Evolutionary conservation across 2,797 vertebrate species (phyloP).

Genomic region (Schizothorax lantsangensis): DNA sequence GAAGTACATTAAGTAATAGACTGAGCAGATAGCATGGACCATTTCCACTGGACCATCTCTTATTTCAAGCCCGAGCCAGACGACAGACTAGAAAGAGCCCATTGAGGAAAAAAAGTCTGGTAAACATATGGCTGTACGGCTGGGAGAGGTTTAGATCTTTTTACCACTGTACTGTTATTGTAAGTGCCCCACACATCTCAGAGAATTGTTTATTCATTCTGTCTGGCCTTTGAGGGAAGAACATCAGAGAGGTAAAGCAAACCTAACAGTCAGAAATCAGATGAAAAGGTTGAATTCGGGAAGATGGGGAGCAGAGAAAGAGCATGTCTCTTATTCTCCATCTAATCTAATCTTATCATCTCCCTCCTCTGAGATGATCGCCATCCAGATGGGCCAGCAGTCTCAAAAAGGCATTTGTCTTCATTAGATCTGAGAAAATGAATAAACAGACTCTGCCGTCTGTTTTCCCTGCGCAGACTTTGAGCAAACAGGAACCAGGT

Average conservation of each 20-base stretch:
- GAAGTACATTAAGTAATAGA: constrained; percentile 45
- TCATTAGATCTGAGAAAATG: constrained; percentile 63
- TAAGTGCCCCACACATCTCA: not conserved
- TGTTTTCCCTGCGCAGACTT: constrained; percentile 12
- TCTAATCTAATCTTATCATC: constrained; percentile 39
- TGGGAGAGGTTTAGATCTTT: constrained; percentile 13
- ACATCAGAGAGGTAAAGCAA: not conserved
- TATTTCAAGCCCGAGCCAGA: constrained; percentile 23
- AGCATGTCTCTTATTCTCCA: constrained; percentile 9
- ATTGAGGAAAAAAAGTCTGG: not conserved
- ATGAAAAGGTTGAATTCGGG: not conserved
- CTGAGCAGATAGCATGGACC: constrained; percentile 39
- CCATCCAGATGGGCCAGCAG: constrained; percentile 58
- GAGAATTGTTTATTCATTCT: not conserved
- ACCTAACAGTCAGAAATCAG: not conserved
- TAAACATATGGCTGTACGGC: not conserved
- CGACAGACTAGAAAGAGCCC: constrained; percentile 29
- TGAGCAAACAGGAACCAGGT: constrained; percentile 32
- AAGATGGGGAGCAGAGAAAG: constrained; percentile 17
- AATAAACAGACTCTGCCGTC: constrained; percentile 48
- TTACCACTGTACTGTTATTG: constrained; percentile 5
- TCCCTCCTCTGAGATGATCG: constrained; percentile 48
- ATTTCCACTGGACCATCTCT: constrained; percentile 41
- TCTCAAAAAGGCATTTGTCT: constrained; percentile 62
- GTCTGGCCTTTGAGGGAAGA: not conserved